Percentiles rank a stretch among this genome's conserved stretches.
These are phyloP conservation scores for Campoletis sonorensis DNA, from an alignment of 1,140 invertebrate genomes.

Conservation along the genomic window DNA sequence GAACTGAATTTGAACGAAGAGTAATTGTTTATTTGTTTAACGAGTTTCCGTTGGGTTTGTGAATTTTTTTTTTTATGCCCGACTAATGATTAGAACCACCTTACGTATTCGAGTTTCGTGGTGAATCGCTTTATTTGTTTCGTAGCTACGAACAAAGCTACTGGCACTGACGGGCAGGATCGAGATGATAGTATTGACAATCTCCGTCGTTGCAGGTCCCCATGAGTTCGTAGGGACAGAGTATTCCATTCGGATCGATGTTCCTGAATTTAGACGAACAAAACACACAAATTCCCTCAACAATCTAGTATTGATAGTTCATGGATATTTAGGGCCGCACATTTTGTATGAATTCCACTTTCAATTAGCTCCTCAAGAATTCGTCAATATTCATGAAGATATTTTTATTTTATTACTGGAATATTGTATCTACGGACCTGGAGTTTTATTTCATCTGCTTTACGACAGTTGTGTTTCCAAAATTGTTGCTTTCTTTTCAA, in stretches of 20 bases:
- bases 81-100: conserved; percentile 69
- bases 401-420: too few relatives aligned
- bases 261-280: conserved; percentile 64
- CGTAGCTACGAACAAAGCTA: conserved; percentile 57
- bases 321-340: conserved; percentile 30
- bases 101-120: conserved; percentile 68
- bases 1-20: too few relatives aligned
- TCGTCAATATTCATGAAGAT: too few relatives aligned
- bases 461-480: too few relatives aligned
- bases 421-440: too few relatives aligned
- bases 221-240: conserved; percentile 74
- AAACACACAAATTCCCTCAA: conserved; percentile 64
- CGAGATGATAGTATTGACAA: conserved; percentile 70
- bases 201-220: conserved; percentile 73
- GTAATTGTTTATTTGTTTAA: neutral
- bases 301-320: conserved; percentile 47
- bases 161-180: conserved; percentile 60
- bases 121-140: conserved; percentile 47
- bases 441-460: too few relatives aligned
- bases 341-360: conserved; percentile 15
- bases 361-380: too few relatives aligned
- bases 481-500: too few relatives aligned
- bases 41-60: conserved; percentile 1
- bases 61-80: neutral
- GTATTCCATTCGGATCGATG: conserved; percentile 67